A percentile compares a stretch with the other conserved stretches of the same genome.
Conservation (phyloP, 2,888 invertebrate genomes). For the Rhagophthalmus giganteus region DNA sequence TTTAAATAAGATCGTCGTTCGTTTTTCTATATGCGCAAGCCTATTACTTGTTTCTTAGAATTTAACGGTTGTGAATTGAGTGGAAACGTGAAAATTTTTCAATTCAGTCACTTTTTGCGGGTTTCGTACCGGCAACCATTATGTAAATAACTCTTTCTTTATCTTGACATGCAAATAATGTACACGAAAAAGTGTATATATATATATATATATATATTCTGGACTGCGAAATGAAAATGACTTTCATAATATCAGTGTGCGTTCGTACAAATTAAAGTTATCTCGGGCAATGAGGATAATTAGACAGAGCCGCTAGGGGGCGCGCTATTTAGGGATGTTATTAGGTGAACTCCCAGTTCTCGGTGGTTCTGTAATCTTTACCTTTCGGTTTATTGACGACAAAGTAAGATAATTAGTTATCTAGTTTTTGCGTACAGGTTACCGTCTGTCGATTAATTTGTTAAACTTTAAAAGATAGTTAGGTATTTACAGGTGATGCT, state of each 20-base stretch:
- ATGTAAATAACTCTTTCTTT: conserved; percentile 36
- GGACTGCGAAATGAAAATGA: conserved; percentile 34
- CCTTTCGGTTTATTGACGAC: conserved; percentile 24
- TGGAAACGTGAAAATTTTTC: neutral
- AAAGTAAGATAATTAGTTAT: conserved; percentile 22
- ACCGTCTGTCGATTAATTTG: conserved; percentile 11
- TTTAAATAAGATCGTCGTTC: too few species aligned
- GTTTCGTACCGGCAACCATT: conserved; percentile 17
- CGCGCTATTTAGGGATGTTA: conserved; percentile 26
- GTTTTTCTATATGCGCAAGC: too few species aligned
- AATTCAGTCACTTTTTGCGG: conserved; percentile 10
- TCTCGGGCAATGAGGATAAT: conserved; percentile 38
- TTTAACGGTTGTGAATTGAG: too few species aligned
- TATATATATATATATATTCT: too few species aligned
- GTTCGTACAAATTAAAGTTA: conserved; percentile 37
- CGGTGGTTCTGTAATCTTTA: conserved; percentile 21
- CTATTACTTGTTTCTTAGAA: too few species aligned
- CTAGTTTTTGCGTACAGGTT: conserved; percentile 8
- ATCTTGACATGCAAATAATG: conserved; percentile 35
- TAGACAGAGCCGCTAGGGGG: conserved; percentile 32
- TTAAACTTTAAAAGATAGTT: too few species aligned
- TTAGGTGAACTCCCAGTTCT: conserved; percentile 22
- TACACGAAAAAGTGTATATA: conserved; percentile 34
- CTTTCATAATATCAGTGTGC: conserved; percentile 35
- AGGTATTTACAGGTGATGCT: too few species aligned